Conservation (phyloP, 2,888 invertebrate species). For the Molanna angustata region DNA sequence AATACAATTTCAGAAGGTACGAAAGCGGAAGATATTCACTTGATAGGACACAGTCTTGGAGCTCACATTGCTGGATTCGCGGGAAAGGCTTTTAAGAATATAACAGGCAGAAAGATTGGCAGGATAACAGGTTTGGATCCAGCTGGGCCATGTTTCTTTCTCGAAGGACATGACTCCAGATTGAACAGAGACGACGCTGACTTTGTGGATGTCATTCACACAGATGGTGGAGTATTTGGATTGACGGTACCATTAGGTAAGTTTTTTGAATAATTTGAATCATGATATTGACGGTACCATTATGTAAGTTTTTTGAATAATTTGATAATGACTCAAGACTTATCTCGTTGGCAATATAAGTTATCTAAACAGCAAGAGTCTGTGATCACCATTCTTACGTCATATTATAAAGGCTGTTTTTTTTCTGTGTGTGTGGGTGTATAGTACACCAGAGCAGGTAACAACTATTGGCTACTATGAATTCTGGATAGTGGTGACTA, state of each 20-base stretch:
- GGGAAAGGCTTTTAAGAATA: conserved; percentile 17
- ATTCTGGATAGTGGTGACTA: too few species aligned
- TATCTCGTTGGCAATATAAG: too few species aligned
- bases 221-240: conserved; percentile 23
- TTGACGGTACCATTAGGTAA: conserved; percentile 18
- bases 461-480: too few species aligned
- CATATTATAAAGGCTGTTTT: too few species aligned
- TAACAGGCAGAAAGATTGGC: conserved; percentile 22
- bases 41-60: conserved; percentile 28
- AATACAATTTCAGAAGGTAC: conserved; percentile 15
- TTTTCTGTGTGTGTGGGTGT: too few species aligned
- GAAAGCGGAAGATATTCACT: conserved; percentile 13
- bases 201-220: conserved; percentile 30
- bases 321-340: too few species aligned
- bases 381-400: too few species aligned
- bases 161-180: conserved; percentile 8
- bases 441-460: too few species aligned
- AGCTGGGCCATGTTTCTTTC: conserved; percentile 32
- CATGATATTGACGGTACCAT: too few species aligned
- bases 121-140: conserved; percentile 27
- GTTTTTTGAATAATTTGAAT: too few species aligned
- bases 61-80: conserved; percentile 28
- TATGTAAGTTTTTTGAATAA: too few species aligned
- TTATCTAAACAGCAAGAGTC: too few species aligned
- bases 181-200: conserved; percentile 20